Evolutionary conservation across 2,113 vertebrate genomes (phyloP).

Genomic region (Grus americana): DNA sequence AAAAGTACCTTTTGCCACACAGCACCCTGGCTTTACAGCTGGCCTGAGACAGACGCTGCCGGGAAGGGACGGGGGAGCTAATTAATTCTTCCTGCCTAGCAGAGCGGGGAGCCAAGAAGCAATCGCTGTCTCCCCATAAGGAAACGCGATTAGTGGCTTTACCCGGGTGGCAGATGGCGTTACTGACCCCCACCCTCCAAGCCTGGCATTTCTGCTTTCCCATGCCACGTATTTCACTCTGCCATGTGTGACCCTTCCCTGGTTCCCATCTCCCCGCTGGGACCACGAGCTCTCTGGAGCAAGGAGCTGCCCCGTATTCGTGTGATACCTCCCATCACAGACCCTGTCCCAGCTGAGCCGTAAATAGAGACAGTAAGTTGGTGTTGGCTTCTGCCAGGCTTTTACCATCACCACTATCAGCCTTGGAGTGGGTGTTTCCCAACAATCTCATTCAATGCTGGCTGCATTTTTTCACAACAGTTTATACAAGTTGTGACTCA

Average conservation of each 20-base stretch:
- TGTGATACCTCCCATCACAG: neutral
- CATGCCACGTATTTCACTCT: neutral
- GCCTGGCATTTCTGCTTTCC: neutral
- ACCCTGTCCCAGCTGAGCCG: neutral
- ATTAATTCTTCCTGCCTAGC: neutral
- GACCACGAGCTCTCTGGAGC: neutral
- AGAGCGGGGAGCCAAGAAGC: neutral
- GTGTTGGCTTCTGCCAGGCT: neutral
- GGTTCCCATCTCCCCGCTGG: too few species aligned
- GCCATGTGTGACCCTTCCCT: neutral
- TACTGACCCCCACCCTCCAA: too few species aligned
- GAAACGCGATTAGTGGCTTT: neutral
- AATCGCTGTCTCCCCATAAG: neutral
- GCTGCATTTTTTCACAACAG: neutral
- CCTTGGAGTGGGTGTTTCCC: neutral
- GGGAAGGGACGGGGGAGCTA: neutral
- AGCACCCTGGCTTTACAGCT: neutral
- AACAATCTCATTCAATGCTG: neutral
- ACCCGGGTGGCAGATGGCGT: neutral
- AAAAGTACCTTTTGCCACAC: neutral
- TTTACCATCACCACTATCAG: neutral
- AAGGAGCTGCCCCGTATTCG: too few species aligned
- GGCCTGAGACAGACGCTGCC: rapidly evolving
- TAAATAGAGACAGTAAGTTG: neutral
- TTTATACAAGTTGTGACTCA: neutral